These are phyloP conservation scores for Stegodyphus dumicola DNA, from an alignment of 1,140 invertebrate species.

Conservation along the genomic window DNA sequence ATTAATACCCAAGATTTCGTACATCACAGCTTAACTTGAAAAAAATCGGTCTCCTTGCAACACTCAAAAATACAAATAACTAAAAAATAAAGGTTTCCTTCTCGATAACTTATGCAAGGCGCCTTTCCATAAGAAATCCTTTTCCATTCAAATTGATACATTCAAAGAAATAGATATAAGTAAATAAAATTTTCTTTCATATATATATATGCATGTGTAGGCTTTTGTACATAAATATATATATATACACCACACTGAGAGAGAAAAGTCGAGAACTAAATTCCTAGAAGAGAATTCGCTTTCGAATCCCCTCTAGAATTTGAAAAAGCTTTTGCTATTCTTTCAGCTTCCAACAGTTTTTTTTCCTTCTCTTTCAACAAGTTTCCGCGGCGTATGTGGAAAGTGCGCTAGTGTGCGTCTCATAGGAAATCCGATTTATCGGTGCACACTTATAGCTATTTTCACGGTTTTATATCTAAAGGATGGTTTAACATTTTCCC, in stretches of 20 bases:
- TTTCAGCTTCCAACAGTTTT: background rate
- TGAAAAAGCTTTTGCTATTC: slow-evolving; percentile 21
- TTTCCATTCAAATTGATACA: slow-evolving; percentile 41
- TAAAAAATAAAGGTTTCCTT: no score
- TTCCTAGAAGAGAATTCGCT: background rate
- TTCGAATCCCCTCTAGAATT: slow-evolving; percentile 11
- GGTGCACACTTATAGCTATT: slow-evolving; percentile 31
- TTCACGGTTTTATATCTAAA: slow-evolving; percentile 39
- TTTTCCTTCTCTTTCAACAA: slow-evolving; percentile 15
- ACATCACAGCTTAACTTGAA: no score
- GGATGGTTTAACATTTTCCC: slow-evolving; percentile 47
- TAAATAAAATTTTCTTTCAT: slow-evolving; percentile 41
- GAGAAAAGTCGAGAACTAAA: slow-evolving; percentile 8
- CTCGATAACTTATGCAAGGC: background rate
- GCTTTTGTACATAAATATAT: no score
- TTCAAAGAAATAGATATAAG: slow-evolving; percentile 43
- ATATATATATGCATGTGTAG: no score
- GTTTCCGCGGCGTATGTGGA: background rate
- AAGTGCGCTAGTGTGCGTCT: slow-evolving; percentile 1
- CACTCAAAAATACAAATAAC: no score
- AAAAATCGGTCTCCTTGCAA: no score
- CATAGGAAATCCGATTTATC: slow-evolving; percentile 47
- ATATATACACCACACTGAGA: slow-evolving; percentile 2
- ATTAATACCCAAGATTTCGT: no score
- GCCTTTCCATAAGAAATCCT: background rate